These are phyloP conservation scores for Sesamia inferens DNA, from an alignment of 2,888 invertebrate species.

Conservation along the genomic window DNA sequence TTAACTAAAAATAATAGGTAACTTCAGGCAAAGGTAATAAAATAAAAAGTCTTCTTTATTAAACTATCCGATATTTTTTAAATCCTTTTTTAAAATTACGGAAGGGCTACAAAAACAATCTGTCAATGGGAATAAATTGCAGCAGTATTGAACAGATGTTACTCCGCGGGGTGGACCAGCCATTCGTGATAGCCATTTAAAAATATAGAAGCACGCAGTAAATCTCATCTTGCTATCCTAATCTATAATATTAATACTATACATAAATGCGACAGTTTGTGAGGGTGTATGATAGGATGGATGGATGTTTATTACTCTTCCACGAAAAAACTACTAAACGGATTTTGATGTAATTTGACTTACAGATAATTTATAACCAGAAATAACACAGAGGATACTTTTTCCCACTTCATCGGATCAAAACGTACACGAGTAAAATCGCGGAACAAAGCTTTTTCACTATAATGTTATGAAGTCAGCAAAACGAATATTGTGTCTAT, in stretches of 20 bases:
- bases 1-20: background rate
- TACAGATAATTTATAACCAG: no score
- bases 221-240: constrained; percentile 8
- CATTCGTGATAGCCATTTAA: constrained; percentile 67
- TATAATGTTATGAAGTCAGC: constrained; percentile 43
- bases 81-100: constrained; percentile 26
- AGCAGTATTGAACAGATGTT: constrained; percentile 73
- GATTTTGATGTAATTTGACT: no score
- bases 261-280: no score
- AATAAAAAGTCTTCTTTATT: background rate
- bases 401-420: no score
- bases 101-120: constrained; percentile 58
- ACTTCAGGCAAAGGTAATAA: background rate
- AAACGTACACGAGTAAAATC: no score
- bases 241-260: no score
- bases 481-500: constrained; percentile 13
- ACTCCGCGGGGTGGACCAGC: constrained; percentile 37
- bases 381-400: no score
- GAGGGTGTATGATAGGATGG: no score
- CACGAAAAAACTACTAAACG: no score
- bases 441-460: constrained; percentile 10
- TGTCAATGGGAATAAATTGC: constrained; percentile 67
- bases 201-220: constrained; percentile 48
- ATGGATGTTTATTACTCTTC: no score
- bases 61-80: background rate